Conservation (phyloP, 2,888 invertebrate genomes). For the Danaus chrysippus region DNA sequence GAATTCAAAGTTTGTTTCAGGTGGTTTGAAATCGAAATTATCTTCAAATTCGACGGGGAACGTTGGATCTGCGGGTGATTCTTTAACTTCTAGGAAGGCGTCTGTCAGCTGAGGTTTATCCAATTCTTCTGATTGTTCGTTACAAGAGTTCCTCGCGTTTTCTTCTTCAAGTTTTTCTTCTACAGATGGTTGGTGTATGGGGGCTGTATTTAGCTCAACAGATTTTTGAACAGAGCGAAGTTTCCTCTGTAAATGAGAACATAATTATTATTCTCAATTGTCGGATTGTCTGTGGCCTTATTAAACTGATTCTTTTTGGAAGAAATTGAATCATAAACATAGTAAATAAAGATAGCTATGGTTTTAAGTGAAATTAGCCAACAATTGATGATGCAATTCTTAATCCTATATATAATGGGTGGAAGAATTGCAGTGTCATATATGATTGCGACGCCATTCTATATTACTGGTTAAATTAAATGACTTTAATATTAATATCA, state of each 20-base stretch:
- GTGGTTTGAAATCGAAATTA: conserved; percentile 33
- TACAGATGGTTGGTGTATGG: conserved; percentile 46
- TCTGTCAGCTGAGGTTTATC: conserved; percentile 24
- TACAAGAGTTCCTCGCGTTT: conserved; percentile 23
- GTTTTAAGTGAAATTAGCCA: too few relatives aligned
- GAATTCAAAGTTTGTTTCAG: background rate
- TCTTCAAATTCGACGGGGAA: conserved; percentile 65
- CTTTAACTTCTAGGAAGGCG: conserved; percentile 33
- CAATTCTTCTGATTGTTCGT: conserved; percentile 29
- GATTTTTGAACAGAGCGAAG: conserved; percentile 81
- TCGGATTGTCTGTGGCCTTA: too few relatives aligned
- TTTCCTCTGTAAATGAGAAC: conserved; percentile 76
- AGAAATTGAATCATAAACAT: too few relatives aligned
- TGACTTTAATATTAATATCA: too few relatives aligned
- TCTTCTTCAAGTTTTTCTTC: conserved; percentile 65
- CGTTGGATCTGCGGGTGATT: conserved; percentile 47
- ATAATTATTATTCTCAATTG: background rate
- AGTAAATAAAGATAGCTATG: too few relatives aligned
- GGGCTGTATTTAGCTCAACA: conserved; percentile 63
- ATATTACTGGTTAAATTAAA: too few relatives aligned
- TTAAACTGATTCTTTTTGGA: too few relatives aligned
- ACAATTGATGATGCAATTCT: too few relatives aligned
- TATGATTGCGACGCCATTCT: too few relatives aligned
- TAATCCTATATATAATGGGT: too few relatives aligned
- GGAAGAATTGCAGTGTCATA: too few relatives aligned